Evolutionary conservation across 1,140 invertebrate species (phyloP).

Genomic region (Drosophila kepulauana): DNA sequence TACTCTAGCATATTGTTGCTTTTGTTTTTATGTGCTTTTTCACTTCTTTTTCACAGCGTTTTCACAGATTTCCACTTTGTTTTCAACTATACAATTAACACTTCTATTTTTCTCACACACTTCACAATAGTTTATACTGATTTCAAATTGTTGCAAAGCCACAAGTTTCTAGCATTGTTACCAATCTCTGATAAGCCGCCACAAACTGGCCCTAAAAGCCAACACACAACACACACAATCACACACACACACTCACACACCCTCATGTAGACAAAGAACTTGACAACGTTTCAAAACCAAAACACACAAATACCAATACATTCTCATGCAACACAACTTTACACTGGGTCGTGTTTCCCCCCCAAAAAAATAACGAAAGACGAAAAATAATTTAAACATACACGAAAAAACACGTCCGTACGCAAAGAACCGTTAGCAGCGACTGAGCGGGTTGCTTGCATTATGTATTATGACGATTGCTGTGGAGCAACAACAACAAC

Average conservation of each 20-base stretch:
- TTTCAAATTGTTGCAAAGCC: conserved; percentile 39
- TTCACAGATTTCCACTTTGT: conserved; percentile 6
- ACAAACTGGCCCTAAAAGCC: conserved; percentile 61
- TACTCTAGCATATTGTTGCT: neutral
- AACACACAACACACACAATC: conserved; percentile 49
- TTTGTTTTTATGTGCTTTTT: conserved; percentile 2
- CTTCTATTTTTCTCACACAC: neutral
- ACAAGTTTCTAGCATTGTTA: conserved; percentile 57
- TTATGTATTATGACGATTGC: conserved; percentile 41
- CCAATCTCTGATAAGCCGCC: conserved; percentile 70
- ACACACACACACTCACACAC: conserved; percentile 49
- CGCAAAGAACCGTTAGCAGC: conserved; percentile 84
- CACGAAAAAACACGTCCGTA: conserved; percentile 76
- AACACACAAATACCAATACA: conserved; percentile 61
- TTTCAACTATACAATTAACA: conserved; percentile 8
- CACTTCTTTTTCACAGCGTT: neutral
- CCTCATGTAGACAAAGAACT: conserved; percentile 30
- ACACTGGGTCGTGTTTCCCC: conserved; percentile 21
- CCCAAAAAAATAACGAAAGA: conserved; percentile 10
- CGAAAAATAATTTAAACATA: conserved; percentile 21
- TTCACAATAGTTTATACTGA: conserved; percentile 28
- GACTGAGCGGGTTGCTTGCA: conserved; percentile 62
- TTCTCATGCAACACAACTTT: conserved; percentile 2
- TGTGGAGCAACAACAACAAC: conserved; percentile 42
- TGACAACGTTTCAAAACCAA: conserved; percentile 53